phyloP scores from a whole-genome alignment of 2,113 vertebrate genomes.

The Psettodes erumei region DNA sequence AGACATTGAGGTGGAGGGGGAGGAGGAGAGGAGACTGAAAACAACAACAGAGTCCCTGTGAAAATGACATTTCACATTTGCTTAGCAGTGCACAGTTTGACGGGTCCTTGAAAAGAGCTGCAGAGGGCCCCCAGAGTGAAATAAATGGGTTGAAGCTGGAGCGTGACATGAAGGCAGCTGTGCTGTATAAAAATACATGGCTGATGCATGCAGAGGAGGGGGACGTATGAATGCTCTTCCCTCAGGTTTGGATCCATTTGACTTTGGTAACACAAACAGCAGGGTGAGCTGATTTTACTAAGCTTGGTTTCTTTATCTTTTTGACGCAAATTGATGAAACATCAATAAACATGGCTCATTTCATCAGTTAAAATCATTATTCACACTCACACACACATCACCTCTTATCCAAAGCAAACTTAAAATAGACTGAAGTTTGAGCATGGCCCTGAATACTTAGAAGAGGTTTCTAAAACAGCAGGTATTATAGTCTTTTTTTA shows the following conservation, averaged over 20 bases:
- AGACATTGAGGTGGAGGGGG: background rate
- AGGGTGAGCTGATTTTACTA: background rate
- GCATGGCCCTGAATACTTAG: too few relatives aligned
- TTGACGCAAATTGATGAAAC: too few relatives aligned
- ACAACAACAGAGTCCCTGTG: slow-evolving; percentile 19
- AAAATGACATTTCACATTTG: slow-evolving; percentile 62
- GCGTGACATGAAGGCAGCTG: slow-evolving; percentile 64
- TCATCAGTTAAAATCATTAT: background rate
- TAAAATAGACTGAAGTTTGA: too few relatives aligned
- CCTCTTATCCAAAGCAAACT: background rate
- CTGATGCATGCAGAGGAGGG: slow-evolving; percentile 4
- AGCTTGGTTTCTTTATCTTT: background rate
- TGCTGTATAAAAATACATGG: slow-evolving; percentile 51
- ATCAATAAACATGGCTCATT: background rate
- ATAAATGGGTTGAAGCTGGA: slow-evolving; percentile 46
- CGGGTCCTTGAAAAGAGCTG: slow-evolving; percentile 31
- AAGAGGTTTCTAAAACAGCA: background rate
- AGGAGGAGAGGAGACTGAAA: slow-evolving; percentile 1
- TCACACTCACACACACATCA: background rate
- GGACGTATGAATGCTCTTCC: background rate
- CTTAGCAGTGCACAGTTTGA: slow-evolving; percentile 38
- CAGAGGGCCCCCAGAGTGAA: slow-evolving; percentile 29
- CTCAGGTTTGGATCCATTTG: background rate
- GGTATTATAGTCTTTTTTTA: background rate
- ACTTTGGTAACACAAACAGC: slow-evolving; percentile 16